These are phyloP conservation scores for Pandemis heparana DNA, from an alignment of 2,888 invertebrate genomes.

Conservation along the genomic window DNA sequence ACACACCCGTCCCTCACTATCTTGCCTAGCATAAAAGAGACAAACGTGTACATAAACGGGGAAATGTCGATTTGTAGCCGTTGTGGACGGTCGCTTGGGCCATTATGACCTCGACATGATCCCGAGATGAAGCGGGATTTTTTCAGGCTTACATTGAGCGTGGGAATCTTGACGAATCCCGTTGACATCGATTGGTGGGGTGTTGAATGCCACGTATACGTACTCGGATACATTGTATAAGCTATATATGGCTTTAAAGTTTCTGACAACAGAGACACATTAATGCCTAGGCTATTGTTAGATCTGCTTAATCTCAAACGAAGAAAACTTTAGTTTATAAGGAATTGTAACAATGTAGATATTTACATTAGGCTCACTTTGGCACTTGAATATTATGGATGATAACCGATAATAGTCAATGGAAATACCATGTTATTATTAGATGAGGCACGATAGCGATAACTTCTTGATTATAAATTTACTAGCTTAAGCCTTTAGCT, in stretches of 20 bases:
- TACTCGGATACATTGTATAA: neutral
- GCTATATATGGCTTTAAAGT: neutral
- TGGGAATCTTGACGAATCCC: slow-evolving; percentile 23
- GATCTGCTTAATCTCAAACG: neutral
- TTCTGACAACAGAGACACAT: neutral
- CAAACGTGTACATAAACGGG: neutral
- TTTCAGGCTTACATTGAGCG: slow-evolving; percentile 18
- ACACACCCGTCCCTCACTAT: slow-evolving; percentile 3
- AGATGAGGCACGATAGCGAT: too few species aligned
- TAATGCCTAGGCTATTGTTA: neutral
- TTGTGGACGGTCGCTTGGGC: slow-evolving; percentile 5
- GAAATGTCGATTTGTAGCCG: slow-evolving; percentile 4
- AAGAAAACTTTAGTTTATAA: neutral
- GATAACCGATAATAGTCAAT: neutral
- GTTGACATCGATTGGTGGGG: slow-evolving; percentile 17
- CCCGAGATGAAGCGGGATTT: slow-evolving; percentile 16
- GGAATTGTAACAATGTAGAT: neutral
- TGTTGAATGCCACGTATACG: neutral
- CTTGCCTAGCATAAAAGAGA: neutral
- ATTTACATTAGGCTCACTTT: neutral
- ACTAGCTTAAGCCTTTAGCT: too few species aligned
- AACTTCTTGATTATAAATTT: too few species aligned
- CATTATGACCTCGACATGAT: slow-evolving; percentile 18
- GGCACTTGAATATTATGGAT: neutral
- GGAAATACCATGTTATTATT: neutral